Evolutionary conservation across 2,797 vertebrate species (phyloP).

Genomic region (Psittacula echo): DNA sequence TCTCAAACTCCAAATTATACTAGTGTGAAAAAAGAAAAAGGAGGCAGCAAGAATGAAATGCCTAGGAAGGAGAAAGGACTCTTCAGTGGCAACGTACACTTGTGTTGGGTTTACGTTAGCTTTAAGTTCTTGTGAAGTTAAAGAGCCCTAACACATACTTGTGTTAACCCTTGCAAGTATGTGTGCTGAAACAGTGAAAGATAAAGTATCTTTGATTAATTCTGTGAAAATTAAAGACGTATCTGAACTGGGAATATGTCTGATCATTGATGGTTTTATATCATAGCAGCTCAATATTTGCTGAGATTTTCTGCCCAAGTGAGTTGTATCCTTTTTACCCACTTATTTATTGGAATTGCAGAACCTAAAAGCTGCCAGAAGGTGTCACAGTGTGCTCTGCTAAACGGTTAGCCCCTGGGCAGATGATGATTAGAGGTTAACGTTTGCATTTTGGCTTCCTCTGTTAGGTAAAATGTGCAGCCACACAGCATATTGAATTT

Average conservation of each 20-base stretch:
- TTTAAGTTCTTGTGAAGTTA: background rate
- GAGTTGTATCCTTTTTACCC: background rate
- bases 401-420: background rate
- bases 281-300: background rate
- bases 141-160: background rate
- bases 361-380: constrained; percentile 39
- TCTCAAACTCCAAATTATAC: background rate
- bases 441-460: background rate
- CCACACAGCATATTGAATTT: background rate
- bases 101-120: background rate
- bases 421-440: background rate
- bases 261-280: background rate
- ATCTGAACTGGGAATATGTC: background rate
- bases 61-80: background rate
- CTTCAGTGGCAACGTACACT: background rate
- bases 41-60: background rate
- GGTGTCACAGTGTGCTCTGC: constrained; percentile 25
- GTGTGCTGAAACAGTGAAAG: background rate
- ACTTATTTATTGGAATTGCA: background rate
- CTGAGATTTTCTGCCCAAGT: background rate
- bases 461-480: background rate
- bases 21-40: background rate
- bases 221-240: background rate
- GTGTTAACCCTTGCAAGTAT: background rate
- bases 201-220: background rate